These are phyloP conservation scores for Hirudinaria manillensis DNA, from an alignment of 2,888 invertebrate genomes.

Conservation along the genomic window DNA sequence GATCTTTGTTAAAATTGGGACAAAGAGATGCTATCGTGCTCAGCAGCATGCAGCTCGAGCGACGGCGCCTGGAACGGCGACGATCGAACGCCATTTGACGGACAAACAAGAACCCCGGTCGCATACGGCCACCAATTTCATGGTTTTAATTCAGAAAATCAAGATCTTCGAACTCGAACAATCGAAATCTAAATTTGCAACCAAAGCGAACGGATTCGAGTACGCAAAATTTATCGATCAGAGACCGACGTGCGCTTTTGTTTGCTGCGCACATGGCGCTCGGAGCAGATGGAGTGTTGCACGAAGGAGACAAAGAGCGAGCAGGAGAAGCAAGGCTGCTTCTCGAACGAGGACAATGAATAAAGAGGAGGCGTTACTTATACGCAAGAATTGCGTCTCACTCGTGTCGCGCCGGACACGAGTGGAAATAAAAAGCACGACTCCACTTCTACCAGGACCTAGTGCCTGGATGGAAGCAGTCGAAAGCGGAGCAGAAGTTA, in stretches of 20 bases:
- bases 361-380: background rate
- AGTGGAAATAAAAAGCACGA: background rate
- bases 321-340: background rate
- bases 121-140: no score
- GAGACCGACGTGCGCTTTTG: no score
- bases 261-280: no score
- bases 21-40: constrained; percentile 6
- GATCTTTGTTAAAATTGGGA: constrained; percentile 10
- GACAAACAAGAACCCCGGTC: background rate
- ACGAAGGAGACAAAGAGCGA: constrained; percentile 18
- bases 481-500: background rate
- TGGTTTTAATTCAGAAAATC: no score
- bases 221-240: no score
- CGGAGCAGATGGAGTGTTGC: background rate
- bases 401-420: background rate
- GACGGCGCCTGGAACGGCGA: background rate
- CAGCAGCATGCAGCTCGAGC: background rate
- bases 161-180: no score
- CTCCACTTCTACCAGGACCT: background rate
- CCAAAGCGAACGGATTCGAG: no score
- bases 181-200: no score
- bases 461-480: background rate
- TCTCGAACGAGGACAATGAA: constrained; percentile 17
- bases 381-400: constrained; percentile 5
- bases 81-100: constrained; percentile 4